These are phyloP conservation scores for Butorides virescens DNA, from an alignment of 2,113 vertebrate genomes.

Conservation along the genomic window DNA sequence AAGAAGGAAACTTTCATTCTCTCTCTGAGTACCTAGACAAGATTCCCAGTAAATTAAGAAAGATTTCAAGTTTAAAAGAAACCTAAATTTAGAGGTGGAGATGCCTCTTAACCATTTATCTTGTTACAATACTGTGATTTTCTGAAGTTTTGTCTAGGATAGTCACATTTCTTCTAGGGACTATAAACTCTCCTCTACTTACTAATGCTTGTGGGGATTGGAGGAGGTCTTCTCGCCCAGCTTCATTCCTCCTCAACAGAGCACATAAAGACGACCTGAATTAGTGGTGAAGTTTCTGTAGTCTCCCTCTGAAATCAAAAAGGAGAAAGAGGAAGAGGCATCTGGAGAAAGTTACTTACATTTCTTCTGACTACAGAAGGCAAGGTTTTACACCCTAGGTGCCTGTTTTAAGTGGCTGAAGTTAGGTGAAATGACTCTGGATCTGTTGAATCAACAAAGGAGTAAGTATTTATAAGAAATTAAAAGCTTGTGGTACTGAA, in stretches of 20 bases:
- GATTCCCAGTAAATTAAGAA: not conserved
- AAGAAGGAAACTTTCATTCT: not conserved
- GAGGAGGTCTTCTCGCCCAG: not conserved
- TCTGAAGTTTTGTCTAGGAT: not conserved
- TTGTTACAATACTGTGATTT: not conserved
- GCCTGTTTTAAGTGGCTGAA: not conserved
- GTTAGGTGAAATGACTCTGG: not conserved
- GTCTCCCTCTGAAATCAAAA: not conserved
- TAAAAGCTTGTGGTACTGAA: not conserved
- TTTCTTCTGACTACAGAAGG: not conserved
- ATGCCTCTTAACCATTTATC: not conserved
- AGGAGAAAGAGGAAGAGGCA: not conserved
- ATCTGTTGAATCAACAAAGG: not conserved
- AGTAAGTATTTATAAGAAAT: not conserved
- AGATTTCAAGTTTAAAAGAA: not conserved
- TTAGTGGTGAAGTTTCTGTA: not conserved
- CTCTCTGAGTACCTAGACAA: not conserved
- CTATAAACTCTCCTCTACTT: not conserved
- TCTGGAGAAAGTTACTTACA: not conserved
- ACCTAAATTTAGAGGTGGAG: not conserved
- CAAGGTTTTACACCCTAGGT: not conserved
- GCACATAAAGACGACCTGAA: not conserved
- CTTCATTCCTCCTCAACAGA: not conserved
- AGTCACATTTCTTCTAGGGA: not conserved
- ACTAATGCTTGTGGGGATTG: not conserved